Base-by-base conservation (phyloP, 2,888 invertebrate genomes). In the Harmothoe impar region DNA sequence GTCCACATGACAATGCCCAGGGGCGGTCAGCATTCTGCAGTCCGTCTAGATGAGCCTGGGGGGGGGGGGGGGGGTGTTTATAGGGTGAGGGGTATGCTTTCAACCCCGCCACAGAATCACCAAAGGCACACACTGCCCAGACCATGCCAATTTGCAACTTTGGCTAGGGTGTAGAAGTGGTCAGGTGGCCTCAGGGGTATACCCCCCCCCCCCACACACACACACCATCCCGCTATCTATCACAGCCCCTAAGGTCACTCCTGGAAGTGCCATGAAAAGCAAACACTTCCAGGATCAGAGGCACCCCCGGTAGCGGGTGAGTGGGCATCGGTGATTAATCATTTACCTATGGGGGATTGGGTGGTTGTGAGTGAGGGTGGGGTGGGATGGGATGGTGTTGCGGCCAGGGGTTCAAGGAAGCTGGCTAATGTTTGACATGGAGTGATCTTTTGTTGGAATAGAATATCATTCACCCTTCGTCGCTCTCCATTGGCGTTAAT, bases 201-300 rank as follows among this genome's bases (percentile, higher is more conserved):
- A 3, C 62, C 25, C 62, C 62, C 3, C 62, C 20, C 25, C 43
- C 10, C 43, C 43, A 43, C 10, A n/a, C n/a, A n/a, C n/a, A n/a
- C n/a, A n/a, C n/a, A n/a, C n/a, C n/a, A n/a, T n/a, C n/a, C n/a
- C n/a, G 43, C 43, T 43, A 43, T 43, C 43, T 43, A 43, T 43
- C 43, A 43, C 43, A 43, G 43, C 43, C 43, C 25, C 72, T 25
- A n/a, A 25, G n/a, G 31, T 15, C 72, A 29, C 29, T 72, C 72
- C 72, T 25, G 25, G 72, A 72, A 72, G 72, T 72, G 72, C 72
- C 72, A 72, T 15, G 72, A 72, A 72, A 72, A 72, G 72, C 72
- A 72, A 72, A 72, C 72, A 72, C 72, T 72, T 72, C 72, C 29
- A n/a, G 25, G 72, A 72, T 72, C 72, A 72, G 5, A 72, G 72